These are phyloP conservation scores for fruit fly (Drosophila melanogaster) DNA, from an alignment of 1,140 invertebrate genomes.

Conservation along the genomic window DNA sequence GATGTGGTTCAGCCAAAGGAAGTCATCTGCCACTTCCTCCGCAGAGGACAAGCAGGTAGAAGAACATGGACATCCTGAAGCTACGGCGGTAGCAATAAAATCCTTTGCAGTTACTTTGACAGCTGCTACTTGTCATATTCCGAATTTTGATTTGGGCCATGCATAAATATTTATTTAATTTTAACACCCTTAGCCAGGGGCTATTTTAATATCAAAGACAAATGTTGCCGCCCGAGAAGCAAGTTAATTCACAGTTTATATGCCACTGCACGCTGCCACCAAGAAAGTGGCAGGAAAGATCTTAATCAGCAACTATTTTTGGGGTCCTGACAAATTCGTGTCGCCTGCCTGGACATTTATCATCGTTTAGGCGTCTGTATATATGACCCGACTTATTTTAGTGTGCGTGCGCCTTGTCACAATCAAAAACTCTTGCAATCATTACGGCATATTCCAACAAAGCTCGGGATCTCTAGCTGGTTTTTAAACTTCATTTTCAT, in stretches of 20 bases:
- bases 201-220: conserved; percentile 59
- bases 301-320: conserved; percentile 45
- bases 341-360: conserved; percentile 67
- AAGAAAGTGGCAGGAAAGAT: conserved; percentile 29
- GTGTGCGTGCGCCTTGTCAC: conserved; percentile 35
- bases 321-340: conserved; percentile 56
- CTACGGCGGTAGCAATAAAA: conserved; percentile 27
- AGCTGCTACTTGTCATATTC: conserved; percentile 56
- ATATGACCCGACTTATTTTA: background rate
- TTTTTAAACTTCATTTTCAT: conserved; percentile 57
- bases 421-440: conserved; percentile 57
- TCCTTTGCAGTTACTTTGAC: conserved; percentile 40
- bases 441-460: conserved; percentile 31
- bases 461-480: conserved; percentile 14
- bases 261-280: conserved; percentile 58
- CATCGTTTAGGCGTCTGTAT: conserved; percentile 30
- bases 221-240: conserved; percentile 50
- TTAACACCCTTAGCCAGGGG: conserved; percentile 37
- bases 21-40: conserved; percentile 49
- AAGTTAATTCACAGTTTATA: conserved; percentile 59
- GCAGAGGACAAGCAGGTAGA: conserved; percentile 48
- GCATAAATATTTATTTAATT: conserved; percentile 75
- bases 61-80: conserved; percentile 2
- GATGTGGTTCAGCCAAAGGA: conserved; percentile 43
- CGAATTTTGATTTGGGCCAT: conserved; percentile 72